Evolutionary conservation across 2,797 vertebrate species (phyloP).

Genomic region (Platalea minor): DNA sequence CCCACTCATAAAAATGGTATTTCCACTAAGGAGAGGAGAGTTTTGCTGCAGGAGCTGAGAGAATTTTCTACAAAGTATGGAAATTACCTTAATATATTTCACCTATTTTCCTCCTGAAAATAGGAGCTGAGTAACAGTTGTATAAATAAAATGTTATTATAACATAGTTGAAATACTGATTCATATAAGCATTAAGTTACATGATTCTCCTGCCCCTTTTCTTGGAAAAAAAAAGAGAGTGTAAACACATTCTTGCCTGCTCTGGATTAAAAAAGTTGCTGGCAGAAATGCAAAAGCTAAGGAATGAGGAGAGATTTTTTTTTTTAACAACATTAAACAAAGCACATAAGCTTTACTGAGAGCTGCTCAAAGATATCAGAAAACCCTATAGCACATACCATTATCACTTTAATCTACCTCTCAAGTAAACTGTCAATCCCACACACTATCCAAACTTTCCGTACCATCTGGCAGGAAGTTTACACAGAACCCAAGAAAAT

Average conservation of each 20-base stretch:
- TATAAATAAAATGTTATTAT: background rate
- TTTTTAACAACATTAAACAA: background rate
- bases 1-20: background rate
- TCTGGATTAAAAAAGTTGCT: background rate
- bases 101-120: background rate
- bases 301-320: background rate
- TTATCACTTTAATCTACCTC: conserved; percentile 3
- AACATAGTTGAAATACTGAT: background rate
- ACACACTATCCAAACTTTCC: conserved; percentile 10
- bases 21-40: background rate
- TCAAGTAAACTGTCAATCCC: conserved; percentile 30
- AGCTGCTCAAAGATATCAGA: background rate
- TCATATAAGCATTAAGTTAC: background rate
- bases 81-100: background rate
- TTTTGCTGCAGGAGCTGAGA: background rate
- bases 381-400: background rate
- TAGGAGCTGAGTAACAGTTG: background rate
- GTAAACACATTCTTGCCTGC: background rate
- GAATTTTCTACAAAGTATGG: background rate
- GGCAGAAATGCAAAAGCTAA: background rate
- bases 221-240: background rate
- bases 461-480: conserved; percentile 31
- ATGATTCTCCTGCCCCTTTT: background rate
- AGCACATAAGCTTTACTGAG: background rate
- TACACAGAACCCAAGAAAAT: conserved; percentile 31